Conservation (phyloP, 2,797 vertebrate species). For the Caiman crocodilus region DNA sequence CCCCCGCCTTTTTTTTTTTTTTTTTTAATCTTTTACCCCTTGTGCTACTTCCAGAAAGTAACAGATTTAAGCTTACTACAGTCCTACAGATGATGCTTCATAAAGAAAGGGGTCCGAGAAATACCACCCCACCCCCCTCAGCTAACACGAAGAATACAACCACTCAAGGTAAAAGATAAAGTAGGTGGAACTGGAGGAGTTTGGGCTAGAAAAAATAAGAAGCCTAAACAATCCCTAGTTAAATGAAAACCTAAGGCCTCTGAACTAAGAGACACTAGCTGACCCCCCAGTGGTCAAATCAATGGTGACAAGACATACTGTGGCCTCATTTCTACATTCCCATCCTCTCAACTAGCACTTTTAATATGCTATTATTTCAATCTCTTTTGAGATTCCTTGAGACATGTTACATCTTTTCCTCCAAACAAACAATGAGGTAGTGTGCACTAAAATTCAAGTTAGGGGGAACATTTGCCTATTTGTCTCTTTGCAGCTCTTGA, state of each 20-base stretch:
- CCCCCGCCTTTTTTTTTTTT: too few species aligned
- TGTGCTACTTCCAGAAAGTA: neutral
- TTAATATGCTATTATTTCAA: neutral
- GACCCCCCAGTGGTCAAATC: neutral
- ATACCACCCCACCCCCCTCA: neutral
- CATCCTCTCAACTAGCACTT: neutral
- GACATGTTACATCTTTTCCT: neutral
- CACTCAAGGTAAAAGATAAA: neutral
- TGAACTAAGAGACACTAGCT: neutral
- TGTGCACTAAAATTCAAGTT: neutral
- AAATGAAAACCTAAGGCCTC: neutral
- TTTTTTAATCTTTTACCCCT: neutral
- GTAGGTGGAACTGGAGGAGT: neutral
- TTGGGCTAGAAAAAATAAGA: neutral
- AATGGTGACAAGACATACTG: neutral
- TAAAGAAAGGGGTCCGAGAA: neutral
- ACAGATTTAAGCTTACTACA: neutral
- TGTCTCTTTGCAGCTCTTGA: neutral
- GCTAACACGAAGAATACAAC: neutral
- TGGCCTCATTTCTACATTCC: neutral
- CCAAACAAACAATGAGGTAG: neutral
- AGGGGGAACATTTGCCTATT: neutral
- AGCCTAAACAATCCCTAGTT: neutral
- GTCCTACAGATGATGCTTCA: neutral
- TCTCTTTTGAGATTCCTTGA: neutral